Percentiles rank a stretch among this genome's conserved stretches.
Conservation (phyloP, 2,113 vertebrate genomes). For the Dicerorhinus sumatrensis region DNA sequence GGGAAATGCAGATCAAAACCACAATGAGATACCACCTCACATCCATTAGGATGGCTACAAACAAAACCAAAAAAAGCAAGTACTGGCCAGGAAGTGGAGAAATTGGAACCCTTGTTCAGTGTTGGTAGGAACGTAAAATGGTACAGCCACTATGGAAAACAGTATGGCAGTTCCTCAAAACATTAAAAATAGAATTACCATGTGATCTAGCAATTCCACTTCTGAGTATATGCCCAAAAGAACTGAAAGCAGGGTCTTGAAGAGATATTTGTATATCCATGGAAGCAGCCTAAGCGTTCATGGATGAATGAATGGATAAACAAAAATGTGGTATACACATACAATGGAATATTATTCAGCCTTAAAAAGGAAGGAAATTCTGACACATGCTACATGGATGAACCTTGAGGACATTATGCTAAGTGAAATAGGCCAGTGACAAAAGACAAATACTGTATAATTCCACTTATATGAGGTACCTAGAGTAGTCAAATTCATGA, state of each 20-base stretch:
- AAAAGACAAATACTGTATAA: not conserved
- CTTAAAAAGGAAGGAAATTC: not conserved
- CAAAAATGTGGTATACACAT: not conserved
- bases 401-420: not conserved
- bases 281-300: not conserved
- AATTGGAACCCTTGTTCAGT: not conserved
- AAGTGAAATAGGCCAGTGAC: slow-evolving; percentile 8
- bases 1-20: no score
- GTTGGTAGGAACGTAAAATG: not conserved
- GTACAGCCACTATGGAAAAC: not conserved
- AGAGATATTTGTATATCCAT: not conserved
- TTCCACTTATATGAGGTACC: not conserved
- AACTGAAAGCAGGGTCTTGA: not conserved
- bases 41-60: no score
- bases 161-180: not conserved
- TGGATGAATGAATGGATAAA: not conserved
- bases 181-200: not conserved
- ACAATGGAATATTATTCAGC: not conserved
- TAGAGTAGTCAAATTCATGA: not conserved
- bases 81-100: not conserved
- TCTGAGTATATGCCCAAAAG: not conserved
- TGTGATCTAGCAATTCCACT: not conserved
- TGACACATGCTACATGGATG: not conserved
- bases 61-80: no score
- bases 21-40: no score